phyloP scores from a whole-genome alignment of 2,113 vertebrate species.

The Leptocoma aspasia region DNA sequence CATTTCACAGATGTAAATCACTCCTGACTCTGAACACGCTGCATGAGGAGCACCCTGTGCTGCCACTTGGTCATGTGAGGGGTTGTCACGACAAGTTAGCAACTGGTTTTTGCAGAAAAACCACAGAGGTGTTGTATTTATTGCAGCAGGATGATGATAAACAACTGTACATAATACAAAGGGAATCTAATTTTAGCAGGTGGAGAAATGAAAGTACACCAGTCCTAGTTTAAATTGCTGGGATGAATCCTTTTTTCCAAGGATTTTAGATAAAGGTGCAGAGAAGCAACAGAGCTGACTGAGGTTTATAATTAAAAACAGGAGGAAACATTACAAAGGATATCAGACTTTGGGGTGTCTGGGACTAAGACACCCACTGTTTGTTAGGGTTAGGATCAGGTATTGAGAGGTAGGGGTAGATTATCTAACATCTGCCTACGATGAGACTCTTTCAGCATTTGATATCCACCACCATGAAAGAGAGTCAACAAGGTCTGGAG shows the following conservation, averaged over 20 bases:
- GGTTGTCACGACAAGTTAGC: not conserved
- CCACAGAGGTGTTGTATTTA: not conserved
- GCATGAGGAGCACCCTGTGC: not conserved
- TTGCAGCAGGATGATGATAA: not conserved
- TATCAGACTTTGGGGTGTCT: not conserved
- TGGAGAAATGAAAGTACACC: not conserved
- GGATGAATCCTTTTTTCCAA: not conserved
- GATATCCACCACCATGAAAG: not conserved
- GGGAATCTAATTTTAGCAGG: not conserved
- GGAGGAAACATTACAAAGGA: not conserved
- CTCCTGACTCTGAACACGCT: not conserved
- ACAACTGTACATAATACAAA: not conserved
- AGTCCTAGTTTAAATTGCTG: not conserved
- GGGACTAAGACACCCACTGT: not conserved
- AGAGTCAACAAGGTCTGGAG: not conserved
- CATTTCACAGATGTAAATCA: not conserved
- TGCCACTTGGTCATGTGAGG: not conserved
- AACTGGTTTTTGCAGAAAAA: not conserved
- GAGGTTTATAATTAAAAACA: not conserved
- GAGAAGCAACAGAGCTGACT: not conserved
- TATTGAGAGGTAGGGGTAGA: not conserved
- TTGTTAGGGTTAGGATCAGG: not conserved
- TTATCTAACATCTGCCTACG: not conserved
- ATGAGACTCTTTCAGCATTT: not conserved
- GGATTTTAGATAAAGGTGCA: not conserved